Conservation (phyloP, 2,797 vertebrate species). For the Aythya fuligula region DNA sequence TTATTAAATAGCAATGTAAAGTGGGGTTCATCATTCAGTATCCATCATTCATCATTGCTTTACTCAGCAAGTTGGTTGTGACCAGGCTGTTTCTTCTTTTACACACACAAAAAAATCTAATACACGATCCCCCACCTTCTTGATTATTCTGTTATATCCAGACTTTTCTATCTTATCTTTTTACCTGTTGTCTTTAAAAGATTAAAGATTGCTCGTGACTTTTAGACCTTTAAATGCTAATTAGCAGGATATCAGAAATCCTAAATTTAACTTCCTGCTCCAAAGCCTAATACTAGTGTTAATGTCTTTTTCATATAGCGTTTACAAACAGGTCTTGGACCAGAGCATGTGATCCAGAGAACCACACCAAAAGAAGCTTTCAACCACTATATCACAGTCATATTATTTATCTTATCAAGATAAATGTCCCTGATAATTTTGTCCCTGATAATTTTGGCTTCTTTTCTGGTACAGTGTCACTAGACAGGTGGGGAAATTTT, state of each 20-base stretch:
- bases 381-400: background rate
- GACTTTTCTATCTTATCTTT: background rate
- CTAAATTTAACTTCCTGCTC: background rate
- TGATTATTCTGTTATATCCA: background rate
- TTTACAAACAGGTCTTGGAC: background rate
- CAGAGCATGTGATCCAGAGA: background rate
- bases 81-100: background rate
- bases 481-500: background rate
- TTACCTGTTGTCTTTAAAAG: background rate
- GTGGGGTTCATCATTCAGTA: rapidly evolving
- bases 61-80: background rate
- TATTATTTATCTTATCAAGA: background rate
- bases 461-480: background rate
- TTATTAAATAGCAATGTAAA: background rate
- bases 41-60: background rate
- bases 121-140: background rate
- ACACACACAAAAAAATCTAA: background rate
- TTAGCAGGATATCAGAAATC: background rate
- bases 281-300: background rate
- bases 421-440: background rate
- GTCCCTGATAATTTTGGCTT: background rate
- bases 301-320: background rate
- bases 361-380: background rate
- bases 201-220: background rate
- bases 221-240: background rate